Percentiles rank a stretch among this genome's conserved stretches.
These are phyloP conservation scores for Trachurus trachurus DNA, from an alignment of 2,797 vertebrate species.

Conservation along the genomic window DNA sequence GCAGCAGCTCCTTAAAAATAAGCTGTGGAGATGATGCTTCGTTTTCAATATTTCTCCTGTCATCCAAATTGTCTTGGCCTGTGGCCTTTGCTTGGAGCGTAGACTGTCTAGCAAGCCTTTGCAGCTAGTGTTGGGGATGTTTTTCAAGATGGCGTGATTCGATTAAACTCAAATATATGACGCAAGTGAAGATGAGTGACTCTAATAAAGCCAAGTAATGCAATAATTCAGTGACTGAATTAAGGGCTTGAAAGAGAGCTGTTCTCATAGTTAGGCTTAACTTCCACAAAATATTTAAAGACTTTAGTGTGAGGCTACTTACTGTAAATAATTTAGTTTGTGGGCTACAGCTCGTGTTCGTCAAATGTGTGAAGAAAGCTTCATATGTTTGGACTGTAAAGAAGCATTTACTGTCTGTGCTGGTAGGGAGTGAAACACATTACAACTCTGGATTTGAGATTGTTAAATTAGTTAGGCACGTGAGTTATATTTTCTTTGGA, in stretches of 20 bases:
- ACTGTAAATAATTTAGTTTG: slow-evolving; percentile 54
- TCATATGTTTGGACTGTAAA: slow-evolving; percentile 7
- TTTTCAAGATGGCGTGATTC: slow-evolving; percentile 64
- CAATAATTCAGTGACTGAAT: slow-evolving; percentile 76
- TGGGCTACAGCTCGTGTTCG: slow-evolving; percentile 24
- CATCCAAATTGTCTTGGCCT: slow-evolving; percentile 38
- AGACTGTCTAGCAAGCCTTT: slow-evolving; percentile 41
- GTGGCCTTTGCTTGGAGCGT: slow-evolving; percentile 41
- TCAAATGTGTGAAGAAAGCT: slow-evolving; percentile 16
- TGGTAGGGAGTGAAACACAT: background rate
- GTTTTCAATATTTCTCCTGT: slow-evolving; percentile 28
- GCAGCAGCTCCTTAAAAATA: background rate
- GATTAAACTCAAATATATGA: slow-evolving; percentile 67
- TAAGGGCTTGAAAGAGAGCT: slow-evolving; percentile 54
- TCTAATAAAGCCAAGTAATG: slow-evolving; percentile 79
- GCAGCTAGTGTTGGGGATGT: slow-evolving; percentile 54
- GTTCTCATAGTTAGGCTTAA: slow-evolving; percentile 45
- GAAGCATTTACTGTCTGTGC: background rate
- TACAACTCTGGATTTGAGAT: background rate
- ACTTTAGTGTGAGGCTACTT: slow-evolving; percentile 41
- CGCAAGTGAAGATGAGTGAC: slow-evolving; percentile 81
- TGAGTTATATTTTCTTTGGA: background rate
- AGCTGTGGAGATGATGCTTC: slow-evolving; percentile 13
- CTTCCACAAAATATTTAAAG: slow-evolving; percentile 30
- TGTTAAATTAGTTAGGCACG: background rate